These are phyloP conservation scores for Spea bombifrons DNA, from an alignment of 2,113 vertebrate species.

Conservation along the genomic window DNA sequence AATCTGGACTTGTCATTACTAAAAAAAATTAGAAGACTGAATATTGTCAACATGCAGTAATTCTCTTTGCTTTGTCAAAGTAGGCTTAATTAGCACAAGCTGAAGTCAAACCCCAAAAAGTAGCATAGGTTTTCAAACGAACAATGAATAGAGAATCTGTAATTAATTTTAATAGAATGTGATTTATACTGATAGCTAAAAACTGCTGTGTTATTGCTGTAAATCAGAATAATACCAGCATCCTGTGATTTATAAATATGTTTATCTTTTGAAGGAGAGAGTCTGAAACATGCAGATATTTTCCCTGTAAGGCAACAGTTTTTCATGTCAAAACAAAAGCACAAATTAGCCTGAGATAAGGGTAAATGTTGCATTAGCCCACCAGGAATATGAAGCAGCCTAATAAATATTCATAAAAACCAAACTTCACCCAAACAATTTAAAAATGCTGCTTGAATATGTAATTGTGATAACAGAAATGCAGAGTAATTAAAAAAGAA, in stretches of 20 bases:
- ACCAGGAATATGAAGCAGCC: constrained; percentile 49
- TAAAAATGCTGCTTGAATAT: constrained; percentile 54
- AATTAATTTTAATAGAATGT: constrained; percentile 15
- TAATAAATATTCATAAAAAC: constrained; percentile 59
- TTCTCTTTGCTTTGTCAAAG: no score
- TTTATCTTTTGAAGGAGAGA: constrained; percentile 44
- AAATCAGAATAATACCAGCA: constrained; percentile 32
- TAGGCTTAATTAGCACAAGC: no score
- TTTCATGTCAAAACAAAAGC: constrained; percentile 57
- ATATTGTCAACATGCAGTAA: no score
- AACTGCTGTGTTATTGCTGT: constrained; percentile 4
- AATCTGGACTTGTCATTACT: no score
- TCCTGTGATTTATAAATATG: constrained; percentile 41
- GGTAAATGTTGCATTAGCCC: constrained; percentile 40
- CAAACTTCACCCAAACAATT: constrained; percentile 61
- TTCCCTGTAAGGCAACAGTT: constrained; percentile 53
- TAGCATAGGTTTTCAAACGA: not conserved
- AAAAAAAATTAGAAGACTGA: no score
- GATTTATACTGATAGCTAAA: constrained; percentile 29
- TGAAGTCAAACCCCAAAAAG: not conserved
- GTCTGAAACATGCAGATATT: constrained; percentile 34
- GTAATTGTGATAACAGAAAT: constrained; percentile 65
- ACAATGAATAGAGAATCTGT: constrained; percentile 1
- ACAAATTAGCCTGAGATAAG: constrained; percentile 52
- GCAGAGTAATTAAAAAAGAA: constrained; percentile 77